Evolutionary conservation across 2,113 vertebrate species (phyloP).

Genomic region (Lagopus muta): DNA sequence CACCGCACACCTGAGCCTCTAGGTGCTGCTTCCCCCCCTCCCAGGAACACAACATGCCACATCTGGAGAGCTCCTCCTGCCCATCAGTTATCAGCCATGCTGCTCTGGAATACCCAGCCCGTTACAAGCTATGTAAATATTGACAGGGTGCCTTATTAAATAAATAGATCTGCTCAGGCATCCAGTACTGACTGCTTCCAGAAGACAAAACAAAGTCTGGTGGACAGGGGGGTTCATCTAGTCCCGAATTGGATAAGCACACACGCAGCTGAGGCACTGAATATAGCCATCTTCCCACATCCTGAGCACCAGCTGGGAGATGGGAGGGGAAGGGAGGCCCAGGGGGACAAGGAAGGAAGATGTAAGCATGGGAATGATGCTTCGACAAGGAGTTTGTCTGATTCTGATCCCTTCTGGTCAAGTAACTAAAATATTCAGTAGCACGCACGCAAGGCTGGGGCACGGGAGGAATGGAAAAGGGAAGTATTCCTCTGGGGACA

Average conservation of each 20-base stretch:
- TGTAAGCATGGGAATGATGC: not conserved
- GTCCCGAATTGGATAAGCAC: not conserved
- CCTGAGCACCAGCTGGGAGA: not conserved
- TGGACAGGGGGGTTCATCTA: not conserved
- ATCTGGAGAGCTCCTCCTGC: constrained; percentile 2
- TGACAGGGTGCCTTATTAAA: not conserved
- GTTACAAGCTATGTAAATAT: constrained; percentile 17
- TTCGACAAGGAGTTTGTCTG: not conserved
- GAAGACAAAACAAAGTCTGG: not conserved
- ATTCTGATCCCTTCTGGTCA: constrained; percentile 49
- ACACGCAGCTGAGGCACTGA: fast-evolving
- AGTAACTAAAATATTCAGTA: constrained; percentile 52
- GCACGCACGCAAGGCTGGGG: not conserved
- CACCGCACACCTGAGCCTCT: not conserved
- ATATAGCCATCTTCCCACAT: fast-evolving
- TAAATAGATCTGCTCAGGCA: not conserved
- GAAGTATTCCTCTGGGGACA: constrained; percentile 21
- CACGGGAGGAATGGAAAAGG: constrained; percentile 14
- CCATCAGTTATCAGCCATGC: not conserved
- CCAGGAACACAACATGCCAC: not conserved
- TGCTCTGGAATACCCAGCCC: not conserved
- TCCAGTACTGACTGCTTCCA: not conserved
- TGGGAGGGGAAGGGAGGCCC: not conserved
- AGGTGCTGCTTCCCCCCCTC: not conserved
- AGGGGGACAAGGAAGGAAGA: not conserved